Conservation (phyloP, 2,797 vertebrate genomes). For the Botia almorhae region DNA sequence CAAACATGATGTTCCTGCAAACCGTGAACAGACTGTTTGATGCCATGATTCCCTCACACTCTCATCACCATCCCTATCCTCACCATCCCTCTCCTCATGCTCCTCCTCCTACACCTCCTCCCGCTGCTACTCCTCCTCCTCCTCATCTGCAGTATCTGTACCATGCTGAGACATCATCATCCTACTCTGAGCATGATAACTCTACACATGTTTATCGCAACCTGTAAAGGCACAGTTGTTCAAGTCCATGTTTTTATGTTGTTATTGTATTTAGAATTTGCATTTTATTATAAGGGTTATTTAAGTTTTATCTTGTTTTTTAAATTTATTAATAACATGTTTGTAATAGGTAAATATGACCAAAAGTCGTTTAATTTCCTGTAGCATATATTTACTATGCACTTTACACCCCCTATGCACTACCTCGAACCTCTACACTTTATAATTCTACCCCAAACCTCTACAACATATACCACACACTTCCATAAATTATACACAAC, state of each 20-base stretch:
- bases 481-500: constrained; percentile 19
- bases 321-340: constrained; percentile 8
- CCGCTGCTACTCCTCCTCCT: neutral
- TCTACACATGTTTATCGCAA: constrained; percentile 10
- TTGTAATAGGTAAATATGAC: constrained; percentile 25
- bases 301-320: constrained; percentile 3
- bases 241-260: constrained; percentile 8
- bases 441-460: constrained; percentile 9
- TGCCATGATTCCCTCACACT: constrained; percentile 15
- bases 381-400: constrained; percentile 21
- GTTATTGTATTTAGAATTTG: neutral
- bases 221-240: constrained; percentile 26
- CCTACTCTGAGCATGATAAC: constrained; percentile 1
- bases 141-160: neutral
- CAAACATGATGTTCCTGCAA: constrained; percentile 44
- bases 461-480: constrained; percentile 19
- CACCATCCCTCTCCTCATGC: no score
- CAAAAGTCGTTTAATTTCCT: constrained; percentile 29
- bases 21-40: constrained; percentile 44
- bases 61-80: no score
- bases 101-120: neutral
- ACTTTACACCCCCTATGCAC: constrained; percentile 20
- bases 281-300: constrained; percentile 17
- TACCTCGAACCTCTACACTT: constrained; percentile 15
- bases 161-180: constrained; percentile 5